Conservation (phyloP, 2,797 vertebrate genomes). For the Chanos chanos region DNA sequence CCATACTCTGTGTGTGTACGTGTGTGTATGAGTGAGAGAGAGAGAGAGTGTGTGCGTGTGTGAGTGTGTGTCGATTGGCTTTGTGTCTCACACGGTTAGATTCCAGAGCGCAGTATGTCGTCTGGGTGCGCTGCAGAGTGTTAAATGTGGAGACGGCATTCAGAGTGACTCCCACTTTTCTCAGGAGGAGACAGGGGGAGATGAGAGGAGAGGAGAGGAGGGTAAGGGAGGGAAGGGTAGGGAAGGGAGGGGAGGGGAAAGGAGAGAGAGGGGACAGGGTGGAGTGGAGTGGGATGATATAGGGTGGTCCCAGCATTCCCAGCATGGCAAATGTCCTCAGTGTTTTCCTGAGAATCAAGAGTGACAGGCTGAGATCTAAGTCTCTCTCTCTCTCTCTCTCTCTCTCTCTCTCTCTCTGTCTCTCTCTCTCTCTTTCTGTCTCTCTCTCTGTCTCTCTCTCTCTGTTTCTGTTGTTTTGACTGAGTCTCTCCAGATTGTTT, state of each 20-base stretch:
- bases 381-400: background rate
- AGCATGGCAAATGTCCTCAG: slow-evolving; percentile 73
- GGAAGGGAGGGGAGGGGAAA: slow-evolving; percentile 54
- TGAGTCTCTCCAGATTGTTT: slow-evolving; percentile 26
- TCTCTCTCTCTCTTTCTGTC: background rate
- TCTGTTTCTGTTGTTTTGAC: background rate
- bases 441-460: background rate
- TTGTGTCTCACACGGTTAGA: slow-evolving; percentile 57
- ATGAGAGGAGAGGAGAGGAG: slow-evolving; percentile 50
- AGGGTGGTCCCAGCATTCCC: slow-evolving; percentile 60
- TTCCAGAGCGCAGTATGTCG: slow-evolving; percentile 66
- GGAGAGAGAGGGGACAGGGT: slow-evolving; percentile 13
- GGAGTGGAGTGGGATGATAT: slow-evolving; percentile 46
- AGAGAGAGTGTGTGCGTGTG: background rate
- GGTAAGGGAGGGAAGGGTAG: slow-evolving; percentile 53
- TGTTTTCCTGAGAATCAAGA: slow-evolving; percentile 71
- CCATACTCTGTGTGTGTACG: slow-evolving; percentile 65
- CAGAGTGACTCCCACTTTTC: slow-evolving; percentile 68
- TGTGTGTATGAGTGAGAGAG: slow-evolving; percentile 20
- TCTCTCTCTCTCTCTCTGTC: background rate
- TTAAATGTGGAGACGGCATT: slow-evolving; percentile 61
- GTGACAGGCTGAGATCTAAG: slow-evolving; percentile 20
- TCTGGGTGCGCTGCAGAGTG: slow-evolving; percentile 54
- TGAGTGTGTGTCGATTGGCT: slow-evolving; percentile 23
- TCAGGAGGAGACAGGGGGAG: slow-evolving; percentile 41